Percentiles rank a stretch among this genome's conserved stretches.
These are phyloP conservation scores for Ostrea denselamellosa DNA, from an alignment of 1,140 invertebrate species.

Conservation along the genomic window DNA sequence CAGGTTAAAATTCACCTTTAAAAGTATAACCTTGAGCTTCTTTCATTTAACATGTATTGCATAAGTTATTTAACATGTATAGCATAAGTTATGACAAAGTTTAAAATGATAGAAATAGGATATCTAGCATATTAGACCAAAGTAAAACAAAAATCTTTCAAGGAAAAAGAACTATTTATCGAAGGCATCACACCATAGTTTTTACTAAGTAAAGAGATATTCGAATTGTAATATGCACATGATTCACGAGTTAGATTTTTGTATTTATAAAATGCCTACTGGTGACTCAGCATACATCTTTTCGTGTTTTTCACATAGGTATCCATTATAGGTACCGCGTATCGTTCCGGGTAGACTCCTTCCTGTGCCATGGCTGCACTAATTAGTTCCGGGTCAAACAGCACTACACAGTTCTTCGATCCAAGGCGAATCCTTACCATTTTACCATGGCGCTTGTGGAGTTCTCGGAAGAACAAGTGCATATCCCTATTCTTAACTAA, in stretches of 20 bases:
- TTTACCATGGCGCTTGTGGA: conserved; percentile 43
- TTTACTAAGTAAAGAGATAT: no score
- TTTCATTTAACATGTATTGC: no score
- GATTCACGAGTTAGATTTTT: neutral
- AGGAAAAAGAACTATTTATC: no score
- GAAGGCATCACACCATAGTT: no score
- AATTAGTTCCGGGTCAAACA: conserved; percentile 45
- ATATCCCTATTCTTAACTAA: neutral
- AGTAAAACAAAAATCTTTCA: no score
- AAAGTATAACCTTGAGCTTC: no score
- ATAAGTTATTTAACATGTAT: no score
- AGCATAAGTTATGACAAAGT: no score
- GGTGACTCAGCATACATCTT: neutral
- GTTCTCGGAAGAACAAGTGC: conserved; percentile 35
- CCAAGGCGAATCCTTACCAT: conserved; percentile 18
- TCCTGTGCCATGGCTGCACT: conserved; percentile 12
- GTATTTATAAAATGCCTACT: neutral
- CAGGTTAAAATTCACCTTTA: no score
- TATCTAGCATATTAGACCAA: no score
- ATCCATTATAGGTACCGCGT: conserved; percentile 28
- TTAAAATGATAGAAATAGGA: no score
- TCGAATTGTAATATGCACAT: no score
- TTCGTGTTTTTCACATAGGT: conserved; percentile 12
- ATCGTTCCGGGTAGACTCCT: conserved; percentile 33
- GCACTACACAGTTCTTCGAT: neutral